Evolutionary conservation across 2,797 vertebrate species (phyloP).

Genomic region (Pipistrellus nathusii): DNA sequence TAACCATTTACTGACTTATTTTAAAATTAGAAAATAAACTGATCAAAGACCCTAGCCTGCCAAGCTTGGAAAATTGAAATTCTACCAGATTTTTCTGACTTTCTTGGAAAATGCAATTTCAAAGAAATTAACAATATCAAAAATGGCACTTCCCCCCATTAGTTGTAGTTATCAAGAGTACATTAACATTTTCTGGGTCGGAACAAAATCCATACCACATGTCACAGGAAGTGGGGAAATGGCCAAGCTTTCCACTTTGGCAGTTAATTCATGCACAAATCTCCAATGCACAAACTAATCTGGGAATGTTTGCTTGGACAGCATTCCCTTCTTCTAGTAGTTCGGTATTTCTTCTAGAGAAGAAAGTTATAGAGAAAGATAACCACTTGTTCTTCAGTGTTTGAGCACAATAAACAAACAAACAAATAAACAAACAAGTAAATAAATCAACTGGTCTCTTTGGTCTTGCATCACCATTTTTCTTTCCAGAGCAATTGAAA

Average conservation of each 20-base stretch:
- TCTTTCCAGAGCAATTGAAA: constrained; percentile 4
- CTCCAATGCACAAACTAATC: constrained; percentile 52
- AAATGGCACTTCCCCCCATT: constrained; percentile 57
- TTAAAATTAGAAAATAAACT: constrained; percentile 60
- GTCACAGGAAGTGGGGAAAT: constrained; percentile 11
- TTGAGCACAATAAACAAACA: constrained; percentile 6
- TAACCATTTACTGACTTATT: constrained; percentile 59
- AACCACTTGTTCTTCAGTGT: not conserved
- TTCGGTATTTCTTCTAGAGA: constrained; percentile 62
- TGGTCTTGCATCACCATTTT: not conserved
- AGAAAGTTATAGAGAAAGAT: constrained; percentile 37
- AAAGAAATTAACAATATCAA: constrained; percentile 77
- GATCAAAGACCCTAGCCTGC: not conserved
- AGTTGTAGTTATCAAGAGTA: constrained; percentile 69
- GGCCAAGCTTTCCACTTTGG: constrained; percentile 73
- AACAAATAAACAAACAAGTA: not conserved
- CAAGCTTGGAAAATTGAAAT: constrained; percentile 65
- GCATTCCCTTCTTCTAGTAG: constrained; percentile 41
- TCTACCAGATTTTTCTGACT: constrained; percentile 73
- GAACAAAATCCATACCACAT: constrained; percentile 73
- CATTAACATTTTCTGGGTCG: constrained; percentile 56
- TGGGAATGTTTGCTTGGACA: constrained; percentile 62
- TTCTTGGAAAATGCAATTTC: constrained; percentile 75
- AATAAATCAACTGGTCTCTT: not conserved
- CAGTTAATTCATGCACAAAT: not conserved